Conservation (phyloP, 2,113 vertebrate species). For the Sander vitreus region DNA sequence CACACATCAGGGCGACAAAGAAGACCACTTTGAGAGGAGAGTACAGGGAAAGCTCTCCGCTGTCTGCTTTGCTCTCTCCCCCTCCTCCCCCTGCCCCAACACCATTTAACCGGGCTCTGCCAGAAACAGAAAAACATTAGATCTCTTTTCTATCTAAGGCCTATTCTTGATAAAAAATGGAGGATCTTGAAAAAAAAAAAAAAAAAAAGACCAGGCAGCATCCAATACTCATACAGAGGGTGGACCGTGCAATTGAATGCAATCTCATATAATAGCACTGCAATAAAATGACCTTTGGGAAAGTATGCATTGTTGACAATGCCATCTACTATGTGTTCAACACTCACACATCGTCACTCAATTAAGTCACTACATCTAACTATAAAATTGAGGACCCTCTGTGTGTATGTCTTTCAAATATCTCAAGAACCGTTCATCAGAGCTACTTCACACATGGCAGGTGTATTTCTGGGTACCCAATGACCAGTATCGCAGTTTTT, state of each 20-base stretch:
- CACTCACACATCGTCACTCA: background rate
- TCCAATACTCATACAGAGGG: background rate
- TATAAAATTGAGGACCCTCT: no score
- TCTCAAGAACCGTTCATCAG: no score
- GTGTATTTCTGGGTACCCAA: no score
- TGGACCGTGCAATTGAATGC: background rate
- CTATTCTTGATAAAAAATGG: background rate
- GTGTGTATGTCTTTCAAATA: no score
- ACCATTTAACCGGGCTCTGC: conserved; percentile 86
- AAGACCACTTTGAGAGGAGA: conserved; percentile 90
- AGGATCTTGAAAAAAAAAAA: background rate
- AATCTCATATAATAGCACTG: background rate
- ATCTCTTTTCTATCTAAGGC: background rate
- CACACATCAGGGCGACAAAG: conserved; percentile 91
- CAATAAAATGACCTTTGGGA: background rate
- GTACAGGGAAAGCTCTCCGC: conserved; percentile 81
- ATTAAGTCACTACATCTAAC: background rate
- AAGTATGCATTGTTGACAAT: background rate
- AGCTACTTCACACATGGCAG: no score
- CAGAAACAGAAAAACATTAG: conserved; percentile 30
- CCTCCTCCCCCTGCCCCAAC: conserved; percentile 58
- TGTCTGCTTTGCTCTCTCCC: conserved; percentile 67
- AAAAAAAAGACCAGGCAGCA: background rate
- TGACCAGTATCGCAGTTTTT: no score
- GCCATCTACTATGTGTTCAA: background rate